These are phyloP conservation scores for Cercocebus atys DNA, from an alignment of 2,113 vertebrate genomes.

Conservation along the genomic window DNA sequence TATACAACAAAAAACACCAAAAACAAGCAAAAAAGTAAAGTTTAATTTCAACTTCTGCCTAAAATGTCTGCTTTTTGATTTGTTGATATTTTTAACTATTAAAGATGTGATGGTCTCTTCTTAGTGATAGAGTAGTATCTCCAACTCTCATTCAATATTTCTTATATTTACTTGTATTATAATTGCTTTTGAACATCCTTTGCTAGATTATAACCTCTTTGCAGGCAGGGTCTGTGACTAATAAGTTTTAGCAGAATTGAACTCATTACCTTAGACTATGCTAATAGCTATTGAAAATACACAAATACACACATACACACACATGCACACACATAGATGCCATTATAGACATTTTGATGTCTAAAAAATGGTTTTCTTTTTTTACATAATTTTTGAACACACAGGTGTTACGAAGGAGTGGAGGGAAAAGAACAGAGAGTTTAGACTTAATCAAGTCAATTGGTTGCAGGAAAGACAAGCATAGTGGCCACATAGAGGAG, in stretches of 20 bases:
- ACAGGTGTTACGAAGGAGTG: neutral
- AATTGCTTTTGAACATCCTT: constrained; percentile 20
- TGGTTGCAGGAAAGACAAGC: neutral
- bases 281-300: neutral
- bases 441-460: neutral
- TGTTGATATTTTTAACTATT: neutral
- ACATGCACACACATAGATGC: neutral
- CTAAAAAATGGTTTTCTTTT: neutral
- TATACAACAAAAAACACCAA: neutral
- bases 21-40: neutral
- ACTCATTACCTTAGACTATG: neutral
- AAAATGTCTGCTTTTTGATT: neutral
- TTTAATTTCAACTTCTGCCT: neutral
- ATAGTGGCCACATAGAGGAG: neutral
- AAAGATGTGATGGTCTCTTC: neutral
- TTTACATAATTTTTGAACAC: neutral
- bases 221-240: neutral
- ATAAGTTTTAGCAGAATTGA: neutral
- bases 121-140: neutral
- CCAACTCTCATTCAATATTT: neutral
- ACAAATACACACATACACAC: neutral
- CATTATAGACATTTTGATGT: neutral
- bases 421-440: neutral
- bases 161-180: neutral
- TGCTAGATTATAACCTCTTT: neutral